A percentile compares a stretch with the other conserved stretches of the same genome.
Evolutionary conservation across 1,140 invertebrate genomes (phyloP).

Genomic region (Drosophila erecta): DNA sequence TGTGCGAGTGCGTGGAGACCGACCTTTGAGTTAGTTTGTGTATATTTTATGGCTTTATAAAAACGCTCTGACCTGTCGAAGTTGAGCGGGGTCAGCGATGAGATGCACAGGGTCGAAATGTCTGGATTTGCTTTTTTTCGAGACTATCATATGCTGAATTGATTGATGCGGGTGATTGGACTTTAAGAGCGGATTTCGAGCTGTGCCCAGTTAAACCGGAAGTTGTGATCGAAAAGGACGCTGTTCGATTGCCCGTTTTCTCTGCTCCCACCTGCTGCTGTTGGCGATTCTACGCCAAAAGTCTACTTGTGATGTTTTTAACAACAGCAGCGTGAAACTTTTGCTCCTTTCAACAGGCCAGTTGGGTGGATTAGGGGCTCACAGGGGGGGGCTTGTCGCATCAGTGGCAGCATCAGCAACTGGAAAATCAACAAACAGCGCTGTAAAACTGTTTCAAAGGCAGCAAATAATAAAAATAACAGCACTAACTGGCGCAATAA

Average conservation of each 20-base stretch:
- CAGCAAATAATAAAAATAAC: constrained; percentile 26
- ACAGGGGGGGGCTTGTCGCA: constrained; percentile 27
- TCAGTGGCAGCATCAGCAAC: constrained; percentile 52
- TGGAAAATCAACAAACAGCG: constrained; percentile 62
- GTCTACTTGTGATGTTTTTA: constrained; percentile 41
- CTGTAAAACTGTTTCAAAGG: constrained; percentile 55
- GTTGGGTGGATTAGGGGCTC: constrained; percentile 19
- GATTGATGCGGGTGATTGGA: constrained; percentile 53
- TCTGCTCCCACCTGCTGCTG: constrained; percentile 31
- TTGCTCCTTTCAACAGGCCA: constrained; percentile 29
- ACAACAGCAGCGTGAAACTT: constrained; percentile 63
- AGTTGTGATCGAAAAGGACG: neutral
- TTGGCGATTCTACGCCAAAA: too few relatives aligned
- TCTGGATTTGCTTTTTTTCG: constrained; percentile 36
- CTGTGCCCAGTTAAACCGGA: neutral
- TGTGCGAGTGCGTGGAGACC: constrained; percentile 36
- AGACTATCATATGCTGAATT: constrained; percentile 67
- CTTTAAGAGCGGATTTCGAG: constrained; percentile 3
- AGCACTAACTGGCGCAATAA: constrained; percentile 55
- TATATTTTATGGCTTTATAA: constrained; percentile 80
- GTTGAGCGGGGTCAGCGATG: constrained; percentile 54
- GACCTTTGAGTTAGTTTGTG: constrained; percentile 48
- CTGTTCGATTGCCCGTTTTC: constrained; percentile 41
- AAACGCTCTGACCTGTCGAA: constrained; percentile 64
- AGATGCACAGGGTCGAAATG: constrained; percentile 51